phyloP scores from a whole-genome alignment of 1,140 invertebrate genomes.

The Drosophila ohnishii region DNA sequence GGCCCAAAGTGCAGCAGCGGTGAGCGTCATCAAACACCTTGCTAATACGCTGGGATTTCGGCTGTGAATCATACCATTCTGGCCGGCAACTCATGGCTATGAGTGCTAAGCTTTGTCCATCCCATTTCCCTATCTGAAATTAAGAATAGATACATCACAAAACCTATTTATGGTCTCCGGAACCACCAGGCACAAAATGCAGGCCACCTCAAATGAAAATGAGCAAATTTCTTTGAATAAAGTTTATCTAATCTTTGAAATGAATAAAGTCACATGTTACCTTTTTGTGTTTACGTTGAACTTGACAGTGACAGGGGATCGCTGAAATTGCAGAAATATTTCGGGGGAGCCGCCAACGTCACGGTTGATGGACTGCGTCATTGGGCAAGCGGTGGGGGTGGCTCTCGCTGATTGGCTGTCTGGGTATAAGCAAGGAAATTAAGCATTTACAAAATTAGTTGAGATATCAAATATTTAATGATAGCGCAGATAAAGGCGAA shows the following conservation, averaged over 20 bases:
- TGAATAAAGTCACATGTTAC: constrained; percentile 34
- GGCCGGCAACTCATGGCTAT: background rate
- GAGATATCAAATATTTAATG: background rate
- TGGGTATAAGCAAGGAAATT: background rate
- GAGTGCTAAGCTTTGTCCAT: constrained; percentile 2
- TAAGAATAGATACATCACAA: constrained; percentile 1
- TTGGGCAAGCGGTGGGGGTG: background rate
- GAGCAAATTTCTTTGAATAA: constrained; percentile 24
- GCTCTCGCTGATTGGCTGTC: background rate
- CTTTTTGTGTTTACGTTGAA: constrained; percentile 20
- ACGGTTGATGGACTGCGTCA: constrained; percentile 12
- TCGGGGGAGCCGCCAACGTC: constrained; percentile 19
- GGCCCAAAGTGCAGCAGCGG: constrained; percentile 41
- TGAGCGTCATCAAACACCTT: background rate
- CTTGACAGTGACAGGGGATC: constrained; percentile 26
- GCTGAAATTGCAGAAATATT: constrained; percentile 22
- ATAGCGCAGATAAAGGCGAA: background rate
- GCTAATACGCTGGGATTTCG: background rate
- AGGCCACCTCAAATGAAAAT: constrained; percentile 14
- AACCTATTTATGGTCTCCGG: constrained; percentile 16
- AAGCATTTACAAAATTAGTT: background rate
- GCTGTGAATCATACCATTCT: constrained; percentile 25
- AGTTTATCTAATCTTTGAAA: constrained; percentile 44
- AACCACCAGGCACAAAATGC: background rate
- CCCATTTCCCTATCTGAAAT: constrained; percentile 11